Base-by-base conservation (phyloP, 53 echinoderm and acorn worm species). In the Temnopleurus reevesii region DNA sequence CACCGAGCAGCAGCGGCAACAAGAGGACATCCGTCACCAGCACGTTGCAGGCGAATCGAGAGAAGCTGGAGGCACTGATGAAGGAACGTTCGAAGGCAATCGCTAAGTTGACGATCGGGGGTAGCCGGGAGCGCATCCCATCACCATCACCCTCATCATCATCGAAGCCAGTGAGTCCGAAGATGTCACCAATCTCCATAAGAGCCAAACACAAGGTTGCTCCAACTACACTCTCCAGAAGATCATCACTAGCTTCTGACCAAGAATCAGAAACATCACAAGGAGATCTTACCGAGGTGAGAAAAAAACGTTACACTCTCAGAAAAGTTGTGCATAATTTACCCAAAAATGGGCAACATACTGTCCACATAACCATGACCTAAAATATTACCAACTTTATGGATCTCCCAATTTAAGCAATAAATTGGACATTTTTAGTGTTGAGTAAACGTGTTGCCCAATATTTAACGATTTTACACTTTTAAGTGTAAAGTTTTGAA, bases 61-160 rank as follows among this genome's bases (percentile, higher is more conserved):
- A 59, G 28, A 85, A 85, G 19, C 29, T 85, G 13, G 85, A 85
- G 38, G 46, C 38, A 59, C 46, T 85, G 44, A 85, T 85, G 85
- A 59, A 29, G 38, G 85, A 85, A 46, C 25, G 85, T 59, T 85
- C 85, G 46, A 85, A 5, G 17, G 85, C 60, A 24, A 60, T 85
- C 17, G 85, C 59, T 5, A 59, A 85, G 24, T 29, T 85, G 24
- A 59, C 36, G 27, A 60, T 41, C 26, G 59, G 59, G 19, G 45
- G 59, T 15, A 85, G 85, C 30, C 59, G 85, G 23, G 59, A 85
- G 46, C 38, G 59, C 30, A 27, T 44, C 24, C 85, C 83, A 6
- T 49, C 53, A 19, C 36, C 53, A 27, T 81, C 81, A 31, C 60
- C 60, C 24, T 30, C 43, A 45, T n/a, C 44, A 23, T 33, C 30